phyloP scores from a whole-genome alignment of 2,113 vertebrate genomes.

The Pycnonotus jocosus region DNA sequence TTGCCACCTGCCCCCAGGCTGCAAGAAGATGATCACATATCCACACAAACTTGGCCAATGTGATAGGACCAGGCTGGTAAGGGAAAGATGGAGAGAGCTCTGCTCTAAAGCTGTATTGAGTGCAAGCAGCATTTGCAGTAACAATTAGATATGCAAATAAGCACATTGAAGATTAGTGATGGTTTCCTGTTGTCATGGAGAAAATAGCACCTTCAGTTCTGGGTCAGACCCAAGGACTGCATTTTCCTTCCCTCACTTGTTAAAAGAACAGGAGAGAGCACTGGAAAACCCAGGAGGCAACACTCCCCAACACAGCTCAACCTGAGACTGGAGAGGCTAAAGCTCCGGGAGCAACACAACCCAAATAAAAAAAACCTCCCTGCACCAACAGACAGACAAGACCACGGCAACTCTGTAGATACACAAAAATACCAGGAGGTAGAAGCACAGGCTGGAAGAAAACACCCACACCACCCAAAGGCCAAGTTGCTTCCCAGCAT shows the following conservation, averaged over 20 bases:
- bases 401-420: not conserved
- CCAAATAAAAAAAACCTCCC: not conserved
- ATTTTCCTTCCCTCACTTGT: not conserved
- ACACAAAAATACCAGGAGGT: not conserved
- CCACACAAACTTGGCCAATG: not conserved
- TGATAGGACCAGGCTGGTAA: not conserved
- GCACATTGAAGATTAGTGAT: not conserved
- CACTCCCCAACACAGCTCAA: not conserved
- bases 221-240: not conserved
- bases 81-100: not conserved
- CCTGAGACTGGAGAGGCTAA: not conserved
- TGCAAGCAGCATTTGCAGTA: not conserved
- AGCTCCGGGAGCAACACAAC: not conserved
- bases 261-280: not conserved
- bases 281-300: not conserved
- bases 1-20: not conserved
- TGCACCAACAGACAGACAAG: not conserved
- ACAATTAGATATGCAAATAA: conserved; percentile 49
- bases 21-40: not conserved
- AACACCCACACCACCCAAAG: not conserved
- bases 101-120: not conserved
- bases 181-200: conserved; percentile 7
- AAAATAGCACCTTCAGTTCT: not conserved
- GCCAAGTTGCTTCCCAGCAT: not conserved
- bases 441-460: not conserved